Evolutionary conservation across 2,113 vertebrate species (phyloP).

Genomic region (Dasyornis broadbenti): DNA sequence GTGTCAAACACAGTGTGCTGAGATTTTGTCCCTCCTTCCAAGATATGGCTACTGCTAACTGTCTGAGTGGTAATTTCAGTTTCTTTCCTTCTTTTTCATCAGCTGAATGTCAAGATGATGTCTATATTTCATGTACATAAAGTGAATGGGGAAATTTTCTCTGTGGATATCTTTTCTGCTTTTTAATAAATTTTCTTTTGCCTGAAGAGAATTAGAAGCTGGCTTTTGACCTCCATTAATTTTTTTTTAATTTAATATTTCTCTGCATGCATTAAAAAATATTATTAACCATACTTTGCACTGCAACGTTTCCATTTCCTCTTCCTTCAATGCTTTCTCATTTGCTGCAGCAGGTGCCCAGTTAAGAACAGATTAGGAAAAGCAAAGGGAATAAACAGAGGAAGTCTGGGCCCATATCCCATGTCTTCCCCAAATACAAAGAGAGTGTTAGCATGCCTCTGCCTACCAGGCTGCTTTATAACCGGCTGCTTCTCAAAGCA

Average conservation of each 20-base stretch:
- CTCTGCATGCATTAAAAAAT: slow-evolving; percentile 17
- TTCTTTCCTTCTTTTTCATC: slow-evolving; percentile 50
- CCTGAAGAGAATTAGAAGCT: slow-evolving; percentile 57
- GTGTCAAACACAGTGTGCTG: neutral
- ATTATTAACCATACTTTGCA: slow-evolving; percentile 15
- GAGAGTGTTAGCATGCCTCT: neutral
- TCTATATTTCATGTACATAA: slow-evolving; percentile 48
- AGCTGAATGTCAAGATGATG: slow-evolving; percentile 54
- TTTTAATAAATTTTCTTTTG: slow-evolving; percentile 60
- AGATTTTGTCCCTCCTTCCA: neutral
- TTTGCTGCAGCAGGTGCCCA: neutral
- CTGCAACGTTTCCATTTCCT: slow-evolving; percentile 4
- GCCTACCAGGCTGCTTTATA: neutral
- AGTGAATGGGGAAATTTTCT: neutral
- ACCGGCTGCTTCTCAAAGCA: neutral
- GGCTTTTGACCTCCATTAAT: slow-evolving; percentile 65
- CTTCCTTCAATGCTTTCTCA: neutral
- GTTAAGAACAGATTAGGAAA: slow-evolving; percentile 10
- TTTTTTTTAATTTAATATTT: slow-evolving; percentile 57
- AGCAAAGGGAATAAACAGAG: neutral
- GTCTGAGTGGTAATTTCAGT: slow-evolving; percentile 9
- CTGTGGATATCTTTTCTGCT: slow-evolving; percentile 12
- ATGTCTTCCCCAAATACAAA: neutral
- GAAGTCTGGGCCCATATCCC: neutral
- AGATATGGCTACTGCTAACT: neutral